Percentiles rank a stretch among this genome's conserved stretches.
phyloP scores from a whole-genome alignment of 2,113 vertebrate species.

The Poecile atricapillus region DNA sequence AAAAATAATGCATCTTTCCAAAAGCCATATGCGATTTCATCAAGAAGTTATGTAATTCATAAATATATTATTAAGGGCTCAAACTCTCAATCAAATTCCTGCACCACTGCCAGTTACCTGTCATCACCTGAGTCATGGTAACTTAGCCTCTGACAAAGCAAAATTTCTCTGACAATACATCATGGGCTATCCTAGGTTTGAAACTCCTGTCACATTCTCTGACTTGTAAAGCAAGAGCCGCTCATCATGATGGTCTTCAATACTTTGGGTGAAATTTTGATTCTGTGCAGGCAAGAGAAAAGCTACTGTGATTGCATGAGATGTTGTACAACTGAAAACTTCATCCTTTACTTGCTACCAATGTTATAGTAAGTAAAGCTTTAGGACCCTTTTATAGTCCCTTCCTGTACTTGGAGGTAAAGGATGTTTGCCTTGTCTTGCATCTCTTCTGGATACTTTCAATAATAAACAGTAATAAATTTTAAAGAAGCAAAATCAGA shows the following conservation, averaged over 20 bases:
- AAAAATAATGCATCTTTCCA: neutral
- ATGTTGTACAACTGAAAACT: neutral
- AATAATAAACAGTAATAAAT: neutral
- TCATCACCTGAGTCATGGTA: neutral
- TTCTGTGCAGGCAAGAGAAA: neutral
- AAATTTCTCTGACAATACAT: neutral
- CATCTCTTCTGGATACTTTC: neutral
- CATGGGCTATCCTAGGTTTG: neutral
- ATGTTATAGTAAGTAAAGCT: neutral
- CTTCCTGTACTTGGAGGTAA: neutral
- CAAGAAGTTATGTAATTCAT: neutral
- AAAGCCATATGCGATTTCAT: neutral
- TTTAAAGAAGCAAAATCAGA: neutral
- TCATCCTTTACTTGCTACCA: neutral
- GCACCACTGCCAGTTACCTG: neutral
- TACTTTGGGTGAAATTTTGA: neutral
- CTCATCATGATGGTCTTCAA: neutral
- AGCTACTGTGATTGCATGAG: neutral
- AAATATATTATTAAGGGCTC: neutral
- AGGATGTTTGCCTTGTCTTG: neutral
- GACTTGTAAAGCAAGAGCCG: neutral
- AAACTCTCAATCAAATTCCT: neutral
- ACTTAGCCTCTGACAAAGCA: neutral
- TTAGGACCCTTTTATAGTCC: neutral
- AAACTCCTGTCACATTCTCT: neutral